Base-by-base conservation (phyloP, 2,113 vertebrate species). In the Plecotus auritus region DNA sequence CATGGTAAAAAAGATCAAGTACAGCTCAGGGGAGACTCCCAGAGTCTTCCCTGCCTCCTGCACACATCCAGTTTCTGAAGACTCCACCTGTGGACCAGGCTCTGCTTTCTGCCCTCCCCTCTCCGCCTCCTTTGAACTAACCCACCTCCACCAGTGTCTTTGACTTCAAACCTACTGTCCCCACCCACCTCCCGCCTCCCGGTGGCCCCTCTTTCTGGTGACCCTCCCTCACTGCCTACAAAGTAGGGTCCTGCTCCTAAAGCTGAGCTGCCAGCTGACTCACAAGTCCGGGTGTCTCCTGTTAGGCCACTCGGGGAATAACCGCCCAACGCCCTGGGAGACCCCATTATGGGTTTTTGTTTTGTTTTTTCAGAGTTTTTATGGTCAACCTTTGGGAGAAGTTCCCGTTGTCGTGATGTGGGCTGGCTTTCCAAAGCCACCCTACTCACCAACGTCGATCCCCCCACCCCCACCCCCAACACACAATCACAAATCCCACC, bases 351-450 rank as follows among this genome's bases (percentile, higher is more conserved):
- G 64, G 59, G 11, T 16, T n/a, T 83, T 56, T 56, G 17, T 20
- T 56, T 56, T 22, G 6, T 80, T 73, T 67, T 73, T 85, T 28
- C 12, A 10, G 54, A 54, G 61, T 56, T 47, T 32, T 70, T 9
- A 4, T 1, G 49, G 64, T 42, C 83, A 40, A 18, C 22, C 74
- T 16, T 6, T 72, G 61, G 28, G 18, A 37, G 35, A 47, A 40
- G 49, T 67, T 32, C 35, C 1, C 13, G 10, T 28, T 0, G 5
- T 49, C 1, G 4, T 6, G 32, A 28, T 11, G 64, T 8, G 30
- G 20, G 7, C 47, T 14, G 8, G 14, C 66, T 90, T 67, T 32
- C 32, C 32, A 18, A 88, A 85, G 28, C 22, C 37, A 37, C 54
- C 40, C 5, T 7, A 35, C 32, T 73, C 17, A 7, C 35, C 18